Percentiles rank a stretch among this genome's conserved stretches.
These are phyloP conservation scores for Sturmia bella DNA, from an alignment of 2,888 invertebrate species.

Conservation along the genomic window DNA sequence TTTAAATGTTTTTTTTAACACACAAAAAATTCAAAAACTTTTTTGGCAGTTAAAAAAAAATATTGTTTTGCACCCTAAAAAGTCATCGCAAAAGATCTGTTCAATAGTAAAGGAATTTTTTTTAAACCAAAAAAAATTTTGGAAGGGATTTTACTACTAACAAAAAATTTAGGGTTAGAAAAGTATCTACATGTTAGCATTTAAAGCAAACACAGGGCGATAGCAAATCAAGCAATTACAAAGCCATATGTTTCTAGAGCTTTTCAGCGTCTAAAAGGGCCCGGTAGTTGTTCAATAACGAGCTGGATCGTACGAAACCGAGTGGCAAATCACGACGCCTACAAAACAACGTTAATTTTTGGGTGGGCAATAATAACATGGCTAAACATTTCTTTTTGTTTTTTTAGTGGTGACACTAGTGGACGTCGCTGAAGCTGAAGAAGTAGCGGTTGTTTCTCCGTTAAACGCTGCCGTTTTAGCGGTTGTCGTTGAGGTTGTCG, in stretches of 20 bases:
- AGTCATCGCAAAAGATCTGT: constrained; percentile 74
- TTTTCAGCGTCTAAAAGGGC: constrained; percentile 13
- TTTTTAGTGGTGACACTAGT: constrained; percentile 21
- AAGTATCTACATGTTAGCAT: constrained; percentile 71
- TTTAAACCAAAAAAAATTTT: not conserved
- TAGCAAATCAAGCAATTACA: constrained; percentile 41
- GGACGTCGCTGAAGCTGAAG: constrained; percentile 42
- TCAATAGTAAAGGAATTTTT: constrained; percentile 72
- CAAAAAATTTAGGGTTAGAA: constrained; percentile 71
- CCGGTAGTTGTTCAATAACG: not conserved
- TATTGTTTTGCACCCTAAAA: not conserved
- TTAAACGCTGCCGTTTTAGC: constrained; percentile 45
- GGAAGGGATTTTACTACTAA: constrained; percentile 54
- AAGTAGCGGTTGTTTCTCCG: constrained; percentile 48
- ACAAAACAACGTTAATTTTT: not conserved
- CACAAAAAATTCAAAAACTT: constrained; percentile 72
- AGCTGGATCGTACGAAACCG: not conserved
- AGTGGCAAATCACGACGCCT: not conserved
- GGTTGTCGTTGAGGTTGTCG: constrained; percentile 44
- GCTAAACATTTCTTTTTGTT: too few relatives aligned
- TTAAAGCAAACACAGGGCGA: constrained; percentile 65
- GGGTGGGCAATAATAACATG: not conserved
- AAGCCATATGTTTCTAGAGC: constrained; percentile 26
- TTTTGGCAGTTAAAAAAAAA: constrained; percentile 28
- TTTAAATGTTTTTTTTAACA: constrained; percentile 35